These are phyloP conservation scores for Morus bassanus DNA, from an alignment of 2,797 vertebrate genomes.

Conservation along the genomic window DNA sequence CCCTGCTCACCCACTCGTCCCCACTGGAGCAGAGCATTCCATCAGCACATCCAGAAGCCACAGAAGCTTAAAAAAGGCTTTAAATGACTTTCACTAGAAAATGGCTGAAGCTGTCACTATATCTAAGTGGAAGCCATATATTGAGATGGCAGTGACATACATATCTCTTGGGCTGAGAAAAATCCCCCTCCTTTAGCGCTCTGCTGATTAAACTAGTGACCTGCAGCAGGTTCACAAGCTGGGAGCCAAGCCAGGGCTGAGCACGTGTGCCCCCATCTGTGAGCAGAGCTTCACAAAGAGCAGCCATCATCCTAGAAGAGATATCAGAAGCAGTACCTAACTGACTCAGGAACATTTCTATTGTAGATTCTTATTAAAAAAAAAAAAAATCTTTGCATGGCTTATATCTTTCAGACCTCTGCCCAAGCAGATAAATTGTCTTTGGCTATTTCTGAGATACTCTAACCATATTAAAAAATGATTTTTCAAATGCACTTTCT, in stretches of 20 bases:
- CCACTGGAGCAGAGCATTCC: neutral
- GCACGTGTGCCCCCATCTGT: rapidly evolving
- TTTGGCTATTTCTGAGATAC: neutral
- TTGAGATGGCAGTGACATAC: neutral
- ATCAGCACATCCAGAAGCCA: neutral
- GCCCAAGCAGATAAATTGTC: constrained; percentile 29
- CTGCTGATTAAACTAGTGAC: neutral
- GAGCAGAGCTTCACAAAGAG: neutral
- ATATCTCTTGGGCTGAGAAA: neutral
- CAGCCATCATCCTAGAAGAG: neutral
- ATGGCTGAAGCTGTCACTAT: neutral
- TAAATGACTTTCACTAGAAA: neutral
- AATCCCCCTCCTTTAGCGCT: neutral
- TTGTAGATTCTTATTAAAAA: neutral
- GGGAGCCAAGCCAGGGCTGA: neutral
- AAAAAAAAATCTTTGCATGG: neutral
- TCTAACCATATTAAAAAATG: neutral
- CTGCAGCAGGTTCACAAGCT: neutral
- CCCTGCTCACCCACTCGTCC: rapidly evolving
- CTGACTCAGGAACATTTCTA: neutral
- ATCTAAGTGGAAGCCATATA: neutral
- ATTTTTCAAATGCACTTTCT: neutral
- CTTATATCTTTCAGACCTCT: neutral
- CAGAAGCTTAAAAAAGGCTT: neutral
- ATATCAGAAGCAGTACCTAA: neutral